A percentile compares a stretch with the other conserved stretches of the same genome.
phyloP scores from a whole-genome alignment of 2,888 invertebrate genomes.

The Nomada hirtipes region DNA sequence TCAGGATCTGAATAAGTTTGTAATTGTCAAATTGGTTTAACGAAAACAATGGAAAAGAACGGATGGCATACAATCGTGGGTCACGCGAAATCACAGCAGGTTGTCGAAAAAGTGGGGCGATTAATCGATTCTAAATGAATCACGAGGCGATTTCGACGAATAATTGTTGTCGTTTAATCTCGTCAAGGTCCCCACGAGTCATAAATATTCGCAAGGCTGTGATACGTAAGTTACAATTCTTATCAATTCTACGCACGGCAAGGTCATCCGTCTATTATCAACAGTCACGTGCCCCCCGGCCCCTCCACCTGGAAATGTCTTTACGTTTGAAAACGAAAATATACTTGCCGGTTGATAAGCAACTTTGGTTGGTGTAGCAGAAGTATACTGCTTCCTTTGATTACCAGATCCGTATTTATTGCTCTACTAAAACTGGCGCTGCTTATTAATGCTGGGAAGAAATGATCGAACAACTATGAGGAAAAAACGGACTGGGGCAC shows the following conservation, averaged over 20 bases:
- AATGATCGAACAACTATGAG: not conserved
- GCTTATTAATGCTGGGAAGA: not conserved
- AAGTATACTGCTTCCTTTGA: not conserved
- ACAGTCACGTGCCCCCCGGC: conserved; percentile 52
- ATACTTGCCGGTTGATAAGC: conserved; percentile 12
- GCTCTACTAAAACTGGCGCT: not conserved
- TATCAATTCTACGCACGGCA: conserved; percentile 77
- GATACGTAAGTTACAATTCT: conserved; percentile 78
- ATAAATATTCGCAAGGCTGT: conserved; percentile 75
- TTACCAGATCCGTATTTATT: not conserved
- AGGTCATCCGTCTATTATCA: conserved; percentile 76
- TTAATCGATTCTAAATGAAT: conserved; percentile 55
- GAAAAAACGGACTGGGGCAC: too few relatives aligned
- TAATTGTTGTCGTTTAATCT: conserved; percentile 65
- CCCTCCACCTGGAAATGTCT: not conserved
- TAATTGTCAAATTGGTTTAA: too few relatives aligned
- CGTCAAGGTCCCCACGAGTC: conserved; percentile 66
- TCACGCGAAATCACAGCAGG: not conserved
- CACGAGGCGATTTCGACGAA: conserved; percentile 56
- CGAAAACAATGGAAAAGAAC: not conserved
- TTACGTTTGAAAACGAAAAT: conserved; percentile 3
- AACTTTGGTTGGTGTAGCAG: not conserved
- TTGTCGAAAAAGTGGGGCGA: not conserved
- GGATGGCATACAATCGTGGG: not conserved
- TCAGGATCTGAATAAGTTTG: too few relatives aligned